Percentiles rank a stretch among this genome's conserved stretches.
Evolutionary conservation across 2,888 invertebrate species (phyloP).

Genomic region (Megalurothrips usitatus): DNA sequence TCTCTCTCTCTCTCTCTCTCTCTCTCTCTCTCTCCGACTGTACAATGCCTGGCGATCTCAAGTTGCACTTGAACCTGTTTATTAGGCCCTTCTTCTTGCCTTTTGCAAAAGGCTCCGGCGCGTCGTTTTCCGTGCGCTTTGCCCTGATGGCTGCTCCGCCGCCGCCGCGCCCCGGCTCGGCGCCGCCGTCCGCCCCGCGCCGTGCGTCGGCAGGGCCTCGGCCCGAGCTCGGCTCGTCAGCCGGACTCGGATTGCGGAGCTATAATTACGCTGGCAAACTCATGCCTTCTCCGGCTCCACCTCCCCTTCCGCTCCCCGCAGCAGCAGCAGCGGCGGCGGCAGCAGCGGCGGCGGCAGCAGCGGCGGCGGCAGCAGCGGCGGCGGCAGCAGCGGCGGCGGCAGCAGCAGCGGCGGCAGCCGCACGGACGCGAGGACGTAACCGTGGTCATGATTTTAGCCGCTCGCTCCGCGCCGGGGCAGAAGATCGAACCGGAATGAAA

Average conservation of each 20-base stretch:
- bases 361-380: too few relatives aligned
- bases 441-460: conserved; percentile 1
- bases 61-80: conserved; percentile 26
- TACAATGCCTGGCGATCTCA: background rate
- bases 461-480: background rate
- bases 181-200: background rate
- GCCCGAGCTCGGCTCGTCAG: background rate
- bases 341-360: too few relatives aligned
- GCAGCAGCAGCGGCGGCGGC: background rate
- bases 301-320: background rate
- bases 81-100: conserved; percentile 14
- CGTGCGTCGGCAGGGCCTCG: background rate
- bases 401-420: too few relatives aligned
- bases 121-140: background rate
- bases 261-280: background rate
- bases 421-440: background rate
- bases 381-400: too few relatives aligned
- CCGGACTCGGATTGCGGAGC: conserved; percentile 1
- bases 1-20: conserved; percentile 2
- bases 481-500: too few relatives aligned
- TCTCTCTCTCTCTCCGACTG: background rate
- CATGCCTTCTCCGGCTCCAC: too few relatives aligned
- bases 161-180: background rate
- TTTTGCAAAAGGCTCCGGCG: background rate
- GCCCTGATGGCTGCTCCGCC: background rate